phyloP scores from a whole-genome alignment of 2,113 vertebrate species.

The Bos javanicus region DNA sequence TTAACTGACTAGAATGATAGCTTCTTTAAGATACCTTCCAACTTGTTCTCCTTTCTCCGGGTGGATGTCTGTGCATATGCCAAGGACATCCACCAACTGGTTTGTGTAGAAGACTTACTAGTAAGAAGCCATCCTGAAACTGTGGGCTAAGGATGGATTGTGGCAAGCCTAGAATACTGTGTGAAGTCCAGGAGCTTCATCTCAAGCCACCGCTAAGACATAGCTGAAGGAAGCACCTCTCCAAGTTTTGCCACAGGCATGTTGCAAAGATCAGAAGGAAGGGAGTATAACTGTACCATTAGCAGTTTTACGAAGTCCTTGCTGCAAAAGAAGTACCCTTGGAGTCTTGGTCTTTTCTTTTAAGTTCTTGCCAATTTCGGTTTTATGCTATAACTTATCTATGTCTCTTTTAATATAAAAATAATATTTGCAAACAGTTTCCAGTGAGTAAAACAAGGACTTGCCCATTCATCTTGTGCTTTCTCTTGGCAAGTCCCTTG shows the following conservation, averaged over 20 bases:
- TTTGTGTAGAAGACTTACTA: not conserved
- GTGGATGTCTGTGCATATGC: not conserved
- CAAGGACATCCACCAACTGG: not conserved
- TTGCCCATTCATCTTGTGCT: not conserved
- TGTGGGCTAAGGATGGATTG: not conserved
- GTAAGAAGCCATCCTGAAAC: not conserved
- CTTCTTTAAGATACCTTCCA: not conserved
- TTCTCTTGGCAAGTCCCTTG: not conserved
- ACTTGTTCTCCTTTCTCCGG: not conserved
- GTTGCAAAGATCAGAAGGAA: not conserved
- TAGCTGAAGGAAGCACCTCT: not conserved
- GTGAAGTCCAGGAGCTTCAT: not conserved
- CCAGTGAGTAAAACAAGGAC: not conserved
- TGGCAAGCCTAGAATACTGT: not conserved
- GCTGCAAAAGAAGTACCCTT: not conserved
- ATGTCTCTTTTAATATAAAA: not conserved
- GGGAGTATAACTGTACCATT: rapidly evolving
- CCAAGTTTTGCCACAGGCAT: not conserved
- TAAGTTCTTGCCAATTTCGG: not conserved
- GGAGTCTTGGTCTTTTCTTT: not conserved
- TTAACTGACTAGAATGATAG: not conserved
- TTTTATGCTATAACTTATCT: not conserved
- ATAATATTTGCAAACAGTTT: not conserved
- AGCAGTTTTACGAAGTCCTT: not conserved
- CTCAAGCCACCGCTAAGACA: not conserved